Base-by-base conservation (phyloP, 1,140 invertebrate species). In the Ceratosolen solmsi region DNA sequence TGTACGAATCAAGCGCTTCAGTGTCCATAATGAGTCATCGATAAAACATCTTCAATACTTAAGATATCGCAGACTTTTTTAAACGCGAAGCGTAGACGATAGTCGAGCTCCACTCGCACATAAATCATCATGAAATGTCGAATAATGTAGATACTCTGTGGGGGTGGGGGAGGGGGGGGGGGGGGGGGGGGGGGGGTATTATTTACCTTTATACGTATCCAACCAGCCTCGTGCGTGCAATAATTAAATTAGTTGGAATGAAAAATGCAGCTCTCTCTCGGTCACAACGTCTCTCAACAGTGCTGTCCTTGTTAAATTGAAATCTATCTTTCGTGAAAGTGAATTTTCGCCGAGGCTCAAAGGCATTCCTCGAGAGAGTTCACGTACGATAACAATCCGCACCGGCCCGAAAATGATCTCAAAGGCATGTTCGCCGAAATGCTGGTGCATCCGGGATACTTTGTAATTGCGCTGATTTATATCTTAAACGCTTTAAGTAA, bases 41-140 rank as follows among this genome's bases (percentile, higher is more conserved):
- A 38, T 68, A 68, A 68, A n/a, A 68, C n/a, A 68, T 68, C 33
- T 36, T n/a, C n/a, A n/a, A 20, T n/a, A 68, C 33, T 22, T n/a
- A n/a, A 38, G 58, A 38, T 68, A 68, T 38, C 20, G 41, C 41
- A 5, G 5, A 46, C 41, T 13, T 7, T 46, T 13, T 5, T 7
- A 46, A 46, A 46, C 5, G 41, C 13, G 41, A 46, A 13, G 41
- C n/a, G 41, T 5, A 13, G 41, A 46, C 41, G 41, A 13, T 5
- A 13, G 41, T 46, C 5, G 41, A 46, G 41, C 5, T 46, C n/a
- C n/a, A n/a, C n/a, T n/a, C n/a, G n/a, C n/a, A 46, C 41, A 13
- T 7, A 46, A 46, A 46, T 13, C 41, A 13, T 13, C 5, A 46
- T 7, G 41, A 46, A 46, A 46, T 46, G 41, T 46, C 13, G 41